Evolutionary conservation across 2,113 vertebrate species (phyloP), one percentile per base, ranked within the genome.

Genomic region (Diphyllodes magnificus): DNA sequence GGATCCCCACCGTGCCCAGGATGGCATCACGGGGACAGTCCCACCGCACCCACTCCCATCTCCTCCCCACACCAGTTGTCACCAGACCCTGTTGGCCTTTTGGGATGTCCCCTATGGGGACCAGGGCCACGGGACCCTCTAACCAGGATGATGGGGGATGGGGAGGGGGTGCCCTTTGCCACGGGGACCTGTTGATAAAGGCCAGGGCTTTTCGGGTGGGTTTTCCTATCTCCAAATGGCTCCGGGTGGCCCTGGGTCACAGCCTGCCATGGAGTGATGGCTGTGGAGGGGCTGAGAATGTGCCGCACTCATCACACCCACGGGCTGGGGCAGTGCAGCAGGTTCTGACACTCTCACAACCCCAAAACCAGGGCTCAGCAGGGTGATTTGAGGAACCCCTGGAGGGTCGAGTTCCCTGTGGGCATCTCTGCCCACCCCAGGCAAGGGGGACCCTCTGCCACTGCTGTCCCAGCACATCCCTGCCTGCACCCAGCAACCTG

Each of bases 1-100:
- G 39, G 57, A n/a, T 39, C 35, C 23, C 30, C 69, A 9, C 20
- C 0, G 0, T 4, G 33, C 61, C 51, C 0, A 0, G 25, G 37
- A 30, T 53, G 87, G 79, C 83, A 73, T 54, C 81, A 61, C 2
- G 0, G 45, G 71, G 82, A 83, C 2, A 2, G 77, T 13, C 49
- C 63, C 18, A 16, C 59, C 0, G 1, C 37, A 37, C 19, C 45
- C n/a, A 0, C 30, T 81, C 53, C 44, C 40, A 23, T 14, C 57
- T 72, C 9, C 70, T 92, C 72, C 51, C 54, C 56, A 44, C 0
- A 0, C 59, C 83, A 72, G 94, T 65, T 92, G 63, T 96, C 96
- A 97, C 85, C 82, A 82, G 89, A 82, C 86, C 91, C 93, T 13
- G 0, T 9, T 18, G 56, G 23, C 64, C 30, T 37, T 33, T 33